Evolutionary conservation across 2,797 vertebrate species (phyloP).

Genomic region (Pempheris klunzingeri): DNA sequence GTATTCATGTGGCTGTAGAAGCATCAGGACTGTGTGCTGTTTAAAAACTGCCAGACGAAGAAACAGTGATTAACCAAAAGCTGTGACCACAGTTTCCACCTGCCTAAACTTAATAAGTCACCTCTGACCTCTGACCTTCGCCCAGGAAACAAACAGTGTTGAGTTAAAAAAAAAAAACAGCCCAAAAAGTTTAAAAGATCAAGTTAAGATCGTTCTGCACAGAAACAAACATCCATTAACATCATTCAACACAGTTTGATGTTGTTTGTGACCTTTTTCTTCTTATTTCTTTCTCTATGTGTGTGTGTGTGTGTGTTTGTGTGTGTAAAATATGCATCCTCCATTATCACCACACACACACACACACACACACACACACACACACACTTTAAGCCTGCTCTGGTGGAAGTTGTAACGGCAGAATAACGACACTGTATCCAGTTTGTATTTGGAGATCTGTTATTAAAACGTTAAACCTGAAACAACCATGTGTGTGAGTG

Average conservation of each 20-base stretch:
- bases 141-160: not conserved
- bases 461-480: constrained; percentile 78
- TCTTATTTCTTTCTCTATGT: not conserved
- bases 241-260: not conserved
- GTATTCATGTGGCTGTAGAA: not conserved
- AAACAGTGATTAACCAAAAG: not conserved
- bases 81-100: not conserved
- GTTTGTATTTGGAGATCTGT: constrained; percentile 81
- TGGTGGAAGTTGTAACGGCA: constrained; percentile 51
- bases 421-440: constrained; percentile 67
- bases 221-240: not conserved
- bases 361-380: constrained; percentile 32
- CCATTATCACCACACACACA: constrained; percentile 10
- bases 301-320: constrained; percentile 10
- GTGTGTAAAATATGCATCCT: constrained; percentile 35
- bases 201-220: not conserved
- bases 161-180: not conserved
- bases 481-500: not conserved
- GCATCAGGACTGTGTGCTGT: not conserved
- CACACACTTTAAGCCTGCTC: constrained; percentile 51
- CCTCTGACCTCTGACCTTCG: not conserved
- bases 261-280: not conserved
- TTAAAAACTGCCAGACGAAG: not conserved
- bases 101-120: not conserved
- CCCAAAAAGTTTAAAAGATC: no score